Evolutionary conservation across 2,113 vertebrate genomes (phyloP).

Genomic region (Epinephelus cyanopodus): DNA sequence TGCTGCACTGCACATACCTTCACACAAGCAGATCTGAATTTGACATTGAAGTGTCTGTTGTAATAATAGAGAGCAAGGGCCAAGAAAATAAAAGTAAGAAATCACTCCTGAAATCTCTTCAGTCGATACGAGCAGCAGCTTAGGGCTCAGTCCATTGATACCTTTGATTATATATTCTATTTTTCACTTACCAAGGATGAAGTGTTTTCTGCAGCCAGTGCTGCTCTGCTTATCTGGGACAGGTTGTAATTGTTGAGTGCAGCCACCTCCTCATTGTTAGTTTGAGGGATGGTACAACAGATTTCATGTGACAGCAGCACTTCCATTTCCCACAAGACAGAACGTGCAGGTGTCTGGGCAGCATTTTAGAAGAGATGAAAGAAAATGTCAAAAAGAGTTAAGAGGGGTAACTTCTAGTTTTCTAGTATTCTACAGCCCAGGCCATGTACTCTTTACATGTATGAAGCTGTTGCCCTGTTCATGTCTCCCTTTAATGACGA

Average conservation of each 20-base stretch:
- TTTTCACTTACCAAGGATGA: slow-evolving; percentile 24
- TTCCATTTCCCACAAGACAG: slow-evolving; percentile 28
- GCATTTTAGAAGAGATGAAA: slow-evolving; percentile 11
- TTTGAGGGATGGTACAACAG: slow-evolving; percentile 62
- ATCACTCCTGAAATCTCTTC: slow-evolving; percentile 5
- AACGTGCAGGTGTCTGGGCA: slow-evolving; percentile 37
- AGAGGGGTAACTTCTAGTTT: not conserved
- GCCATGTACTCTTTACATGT: not conserved
- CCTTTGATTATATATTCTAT: slow-evolving; percentile 31
- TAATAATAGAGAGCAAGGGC: slow-evolving; percentile 23
- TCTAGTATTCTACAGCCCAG: not conserved
- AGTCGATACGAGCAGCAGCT: slow-evolving; percentile 21
- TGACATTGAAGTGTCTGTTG: slow-evolving; percentile 45
- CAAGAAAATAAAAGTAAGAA: slow-evolving; percentile 30
- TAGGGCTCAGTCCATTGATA: slow-evolving; percentile 11
- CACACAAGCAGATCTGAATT: slow-evolving; percentile 19
- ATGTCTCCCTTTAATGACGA: slow-evolving; percentile 40
- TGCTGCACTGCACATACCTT: not conserved
- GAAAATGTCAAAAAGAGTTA: slow-evolving; percentile 1
- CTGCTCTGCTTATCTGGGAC: slow-evolving; percentile 55
- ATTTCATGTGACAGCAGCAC: slow-evolving; percentile 58
- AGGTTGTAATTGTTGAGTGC: slow-evolving; percentile 52
- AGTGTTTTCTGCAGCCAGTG: slow-evolving; percentile 30
- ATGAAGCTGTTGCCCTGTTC: slow-evolving; percentile 16
- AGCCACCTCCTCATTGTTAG: slow-evolving; percentile 50